Conservation (phyloP, 2,113 vertebrate species). For the Dolichallabes microphthalmus region DNA sequence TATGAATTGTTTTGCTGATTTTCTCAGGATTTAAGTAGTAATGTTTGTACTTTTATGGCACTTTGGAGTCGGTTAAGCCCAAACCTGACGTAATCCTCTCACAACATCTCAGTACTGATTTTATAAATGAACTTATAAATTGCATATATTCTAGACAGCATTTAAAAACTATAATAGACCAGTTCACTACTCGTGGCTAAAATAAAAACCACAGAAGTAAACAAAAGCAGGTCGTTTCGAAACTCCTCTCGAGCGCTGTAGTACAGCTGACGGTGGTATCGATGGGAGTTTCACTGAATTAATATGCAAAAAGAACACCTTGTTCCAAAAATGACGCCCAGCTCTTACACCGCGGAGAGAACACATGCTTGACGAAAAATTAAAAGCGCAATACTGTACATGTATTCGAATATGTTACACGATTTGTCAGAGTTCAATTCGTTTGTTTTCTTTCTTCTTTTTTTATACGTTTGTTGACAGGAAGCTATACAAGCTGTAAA, state of each 20-base stretch:
- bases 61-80: not conserved
- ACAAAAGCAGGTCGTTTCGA: not conserved
- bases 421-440: not conserved
- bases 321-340: not conserved
- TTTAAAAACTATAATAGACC: too few relatives aligned
- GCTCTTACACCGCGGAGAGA: not conserved
- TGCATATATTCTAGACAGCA: not conserved
- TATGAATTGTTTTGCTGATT: not conserved
- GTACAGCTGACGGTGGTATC: not conserved
- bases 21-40: too few relatives aligned
- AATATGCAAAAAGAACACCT: not conserved
- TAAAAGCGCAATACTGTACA: too few relatives aligned
- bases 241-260: not conserved
- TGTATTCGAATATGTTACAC: not conserved
- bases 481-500: not conserved
- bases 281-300: slow-evolving; percentile 11
- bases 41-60: not conserved
- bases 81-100: not conserved
- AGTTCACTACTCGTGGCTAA: not conserved
- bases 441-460: not conserved
- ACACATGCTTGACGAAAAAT: not conserved
- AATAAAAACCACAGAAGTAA: not conserved
- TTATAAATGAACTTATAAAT: not conserved
- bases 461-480: not conserved
- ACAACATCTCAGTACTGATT: not conserved